Evolutionary conservation across 2,888 invertebrate species (phyloP).

Genomic region (Zygaena filipendulae): DNA sequence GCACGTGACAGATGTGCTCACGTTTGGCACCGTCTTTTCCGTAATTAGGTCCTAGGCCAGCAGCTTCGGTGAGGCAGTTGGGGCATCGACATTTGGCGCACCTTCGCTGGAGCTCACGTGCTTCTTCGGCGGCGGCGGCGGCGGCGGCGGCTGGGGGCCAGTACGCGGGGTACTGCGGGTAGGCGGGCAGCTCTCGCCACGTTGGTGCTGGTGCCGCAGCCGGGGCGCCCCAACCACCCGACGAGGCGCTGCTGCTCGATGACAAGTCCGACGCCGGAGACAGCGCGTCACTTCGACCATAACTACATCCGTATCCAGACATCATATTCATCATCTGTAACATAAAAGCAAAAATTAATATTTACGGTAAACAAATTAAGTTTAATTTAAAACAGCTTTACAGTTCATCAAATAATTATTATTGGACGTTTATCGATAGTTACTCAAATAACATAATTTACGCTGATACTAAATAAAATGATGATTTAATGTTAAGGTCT

Average conservation of each 20-base stretch:
- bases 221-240: conserved; percentile 43
- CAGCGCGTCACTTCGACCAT: conserved; percentile 61
- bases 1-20: conserved; percentile 87
- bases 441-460: too few species aligned
- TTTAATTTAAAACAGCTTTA: conserved; percentile 12
- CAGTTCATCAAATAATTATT: too few species aligned
- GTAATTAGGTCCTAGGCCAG: conserved; percentile 77
- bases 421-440: too few species aligned
- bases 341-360: conserved; percentile 11
- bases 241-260: conserved; percentile 55
- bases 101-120: conserved; percentile 72
- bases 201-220: conserved; percentile 29
- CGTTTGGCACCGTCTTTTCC: conserved; percentile 81
- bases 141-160: conserved; percentile 57
- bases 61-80: conserved; percentile 85
- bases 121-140: conserved; percentile 45
- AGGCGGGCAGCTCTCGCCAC: conserved; percentile 54
- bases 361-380: conserved; percentile 11
- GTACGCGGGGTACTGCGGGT: conserved; percentile 57
- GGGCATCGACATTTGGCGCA: conserved; percentile 83
- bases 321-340: conserved; percentile 62
- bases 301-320: conserved; percentile 50
- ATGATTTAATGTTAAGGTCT: too few species aligned
- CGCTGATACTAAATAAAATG: too few species aligned
- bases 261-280: conserved; percentile 55